phyloP scores from a whole-genome alignment of 2,888 invertebrate genomes.

The Anticlea derivata region DNA sequence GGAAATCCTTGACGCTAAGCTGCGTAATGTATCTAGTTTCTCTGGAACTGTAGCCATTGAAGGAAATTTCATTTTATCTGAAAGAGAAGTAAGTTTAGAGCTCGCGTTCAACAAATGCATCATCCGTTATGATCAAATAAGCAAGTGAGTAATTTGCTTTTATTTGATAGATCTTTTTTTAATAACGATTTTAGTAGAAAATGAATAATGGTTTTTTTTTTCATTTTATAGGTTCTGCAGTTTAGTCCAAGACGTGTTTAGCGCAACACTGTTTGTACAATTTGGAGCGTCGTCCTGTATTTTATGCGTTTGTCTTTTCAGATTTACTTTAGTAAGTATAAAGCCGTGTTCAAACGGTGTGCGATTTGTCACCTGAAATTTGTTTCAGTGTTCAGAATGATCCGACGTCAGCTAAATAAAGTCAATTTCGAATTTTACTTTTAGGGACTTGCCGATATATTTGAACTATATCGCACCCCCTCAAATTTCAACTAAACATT shows the following conservation, averaged over 20 bases:
- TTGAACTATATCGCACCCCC: too few species aligned
- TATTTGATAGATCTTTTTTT: too few species aligned
- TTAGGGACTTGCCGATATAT: too few species aligned
- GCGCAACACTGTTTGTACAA: constrained; percentile 56
- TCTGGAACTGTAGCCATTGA: constrained; percentile 9
- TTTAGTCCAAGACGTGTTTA: constrained; percentile 56
- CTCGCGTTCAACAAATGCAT: constrained; percentile 50
- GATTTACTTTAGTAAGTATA: too few species aligned
- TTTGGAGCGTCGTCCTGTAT: constrained; percentile 60
- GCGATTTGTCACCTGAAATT: too few species aligned
- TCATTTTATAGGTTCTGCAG: constrained; percentile 61
- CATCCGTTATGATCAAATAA: constrained; percentile 52
- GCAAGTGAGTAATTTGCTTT: constrained; percentile 58
- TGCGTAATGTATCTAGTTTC: constrained; percentile 47
- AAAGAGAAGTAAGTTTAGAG: constrained; percentile 34
- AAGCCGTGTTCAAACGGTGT: too few species aligned
- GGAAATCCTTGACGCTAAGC: constrained; percentile 55
- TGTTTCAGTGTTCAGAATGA: too few species aligned
- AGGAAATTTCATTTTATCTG: neutral
- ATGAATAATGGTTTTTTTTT: too few species aligned
- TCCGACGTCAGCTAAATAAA: too few species aligned
- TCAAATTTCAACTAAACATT: too few species aligned
- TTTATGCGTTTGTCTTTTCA: constrained; percentile 62
- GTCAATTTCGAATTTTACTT: too few species aligned
- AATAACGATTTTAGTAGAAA: too few species aligned